Percentiles rank a stretch among this genome's conserved stretches.
phyloP scores from a whole-genome alignment of 2,113 vertebrate species.

The Oncorhynchus gorbuscha region DNA sequence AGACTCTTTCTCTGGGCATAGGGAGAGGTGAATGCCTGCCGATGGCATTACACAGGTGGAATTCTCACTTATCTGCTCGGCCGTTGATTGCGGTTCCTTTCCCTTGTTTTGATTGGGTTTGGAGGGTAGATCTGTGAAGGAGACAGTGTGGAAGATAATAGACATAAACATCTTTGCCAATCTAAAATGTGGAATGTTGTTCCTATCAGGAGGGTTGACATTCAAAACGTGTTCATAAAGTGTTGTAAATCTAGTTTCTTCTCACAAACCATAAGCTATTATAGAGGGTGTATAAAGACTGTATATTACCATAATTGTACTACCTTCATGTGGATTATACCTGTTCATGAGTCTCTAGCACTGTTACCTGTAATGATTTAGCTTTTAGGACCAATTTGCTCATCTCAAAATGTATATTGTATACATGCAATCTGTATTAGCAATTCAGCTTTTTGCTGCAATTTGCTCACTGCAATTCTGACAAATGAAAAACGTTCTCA shows the following conservation, averaged over 20 bases:
- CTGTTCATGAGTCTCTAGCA: too few relatives aligned
- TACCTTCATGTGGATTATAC: too few relatives aligned
- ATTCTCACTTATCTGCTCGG: slow-evolving; percentile 57
- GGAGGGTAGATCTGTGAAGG: slow-evolving; percentile 49
- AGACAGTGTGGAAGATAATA: slow-evolving; percentile 32
- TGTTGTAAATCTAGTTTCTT: too few relatives aligned
- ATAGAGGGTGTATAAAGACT: too few relatives aligned
- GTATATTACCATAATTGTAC: too few relatives aligned
- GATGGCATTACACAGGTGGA: slow-evolving; percentile 63
- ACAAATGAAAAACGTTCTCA: slow-evolving; percentile 36
- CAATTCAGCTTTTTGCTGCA: slow-evolving; percentile 51
- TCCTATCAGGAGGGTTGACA: too few relatives aligned
- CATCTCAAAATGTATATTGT: too few relatives aligned
- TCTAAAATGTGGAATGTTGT: too few relatives aligned
- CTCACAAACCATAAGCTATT: too few relatives aligned
- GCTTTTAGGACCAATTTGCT: too few relatives aligned
- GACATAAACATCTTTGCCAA: neutral
- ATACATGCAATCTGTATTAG: slow-evolving; percentile 28
- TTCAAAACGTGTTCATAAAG: too few relatives aligned
- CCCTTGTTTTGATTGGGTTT: slow-evolving; percentile 51
- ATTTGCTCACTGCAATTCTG: slow-evolving; percentile 48
- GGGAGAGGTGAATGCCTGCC: slow-evolving; percentile 33
- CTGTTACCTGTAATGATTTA: too few relatives aligned
- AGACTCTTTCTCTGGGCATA: slow-evolving; percentile 50
- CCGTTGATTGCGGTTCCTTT: slow-evolving; percentile 50